Percentiles rank a stretch among this genome's conserved stretches.
Evolutionary conservation across 2,113 vertebrate species (phyloP).

Genomic region (Macrotis lagotis): DNA sequence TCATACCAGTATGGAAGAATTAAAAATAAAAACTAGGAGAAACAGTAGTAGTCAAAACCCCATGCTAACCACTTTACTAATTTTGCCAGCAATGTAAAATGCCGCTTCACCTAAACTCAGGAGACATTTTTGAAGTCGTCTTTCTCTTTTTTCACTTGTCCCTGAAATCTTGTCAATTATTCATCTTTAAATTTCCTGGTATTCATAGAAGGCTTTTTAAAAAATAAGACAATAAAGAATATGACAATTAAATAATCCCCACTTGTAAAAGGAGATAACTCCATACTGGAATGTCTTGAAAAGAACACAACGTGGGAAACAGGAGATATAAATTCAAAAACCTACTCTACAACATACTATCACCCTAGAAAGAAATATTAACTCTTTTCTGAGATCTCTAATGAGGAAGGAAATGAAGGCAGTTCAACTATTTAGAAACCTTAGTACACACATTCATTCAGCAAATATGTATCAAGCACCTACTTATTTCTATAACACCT

Average conservation of each 20-base stretch:
- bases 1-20: not conserved
- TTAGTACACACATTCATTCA: no score
- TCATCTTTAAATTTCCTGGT: not conserved
- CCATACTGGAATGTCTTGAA: not conserved
- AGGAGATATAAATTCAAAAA: not conserved
- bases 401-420: not conserved
- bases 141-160: not conserved
- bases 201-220: not conserved
- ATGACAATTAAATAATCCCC: not conserved
- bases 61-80: not conserved
- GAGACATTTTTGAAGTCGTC: not conserved
- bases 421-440: no score
- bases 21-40: not conserved
- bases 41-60: not conserved
- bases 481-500: no score
- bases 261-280: not conserved
- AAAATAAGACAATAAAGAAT: not conserved
- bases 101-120: not conserved
- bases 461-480: no score
- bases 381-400: not conserved
- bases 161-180: not conserved
- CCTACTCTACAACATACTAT: not conserved
- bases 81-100: not conserved
- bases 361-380: not conserved
- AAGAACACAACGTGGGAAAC: not conserved